These are phyloP conservation scores for Amblyopsis hoosieri DNA, from an alignment of 2,797 vertebrate species.

Conservation along the genomic window DNA sequence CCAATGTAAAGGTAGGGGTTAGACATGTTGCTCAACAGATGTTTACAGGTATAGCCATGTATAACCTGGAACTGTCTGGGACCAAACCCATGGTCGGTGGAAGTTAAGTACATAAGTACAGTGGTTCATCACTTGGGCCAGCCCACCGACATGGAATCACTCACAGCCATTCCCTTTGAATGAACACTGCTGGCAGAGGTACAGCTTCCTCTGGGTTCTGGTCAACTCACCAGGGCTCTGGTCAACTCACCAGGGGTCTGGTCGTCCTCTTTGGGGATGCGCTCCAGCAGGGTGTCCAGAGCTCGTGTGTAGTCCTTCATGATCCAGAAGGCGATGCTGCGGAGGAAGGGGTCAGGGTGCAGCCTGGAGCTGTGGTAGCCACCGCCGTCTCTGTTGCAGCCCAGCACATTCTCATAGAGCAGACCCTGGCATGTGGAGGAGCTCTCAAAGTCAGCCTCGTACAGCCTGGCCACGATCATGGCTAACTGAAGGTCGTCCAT, in stretches of 20 bases:
- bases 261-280: constrained; percentile 93
- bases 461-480: constrained; percentile 94
- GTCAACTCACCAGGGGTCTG: constrained; percentile 85
- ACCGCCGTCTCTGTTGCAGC: constrained; percentile 86
- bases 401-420: constrained; percentile 91
- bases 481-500: constrained; percentile 98
- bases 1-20: too few relatives aligned
- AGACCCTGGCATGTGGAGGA: constrained; percentile 93
- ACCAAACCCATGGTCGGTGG: too few relatives aligned
- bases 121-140: too few relatives aligned
- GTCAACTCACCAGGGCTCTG: too few relatives aligned
- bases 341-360: constrained; percentile 94
- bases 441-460: constrained; percentile 95
- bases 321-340: constrained; percentile 97
- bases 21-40: too few relatives aligned
- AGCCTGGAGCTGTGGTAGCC: constrained; percentile 86
- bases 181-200: too few relatives aligned
- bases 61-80: too few relatives aligned
- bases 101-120: too few relatives aligned
- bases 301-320: constrained; percentile 94
- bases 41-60: too few relatives aligned
- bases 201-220: too few relatives aligned
- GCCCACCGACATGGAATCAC: too few relatives aligned
- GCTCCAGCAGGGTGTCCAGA: constrained; percentile 92
- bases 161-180: too few relatives aligned